Percentiles rank a stretch among this genome's conserved stretches.
Evolutionary conservation across 2,888 invertebrate species (phyloP).

Genomic region (Coleophora flavipennella): DNA sequence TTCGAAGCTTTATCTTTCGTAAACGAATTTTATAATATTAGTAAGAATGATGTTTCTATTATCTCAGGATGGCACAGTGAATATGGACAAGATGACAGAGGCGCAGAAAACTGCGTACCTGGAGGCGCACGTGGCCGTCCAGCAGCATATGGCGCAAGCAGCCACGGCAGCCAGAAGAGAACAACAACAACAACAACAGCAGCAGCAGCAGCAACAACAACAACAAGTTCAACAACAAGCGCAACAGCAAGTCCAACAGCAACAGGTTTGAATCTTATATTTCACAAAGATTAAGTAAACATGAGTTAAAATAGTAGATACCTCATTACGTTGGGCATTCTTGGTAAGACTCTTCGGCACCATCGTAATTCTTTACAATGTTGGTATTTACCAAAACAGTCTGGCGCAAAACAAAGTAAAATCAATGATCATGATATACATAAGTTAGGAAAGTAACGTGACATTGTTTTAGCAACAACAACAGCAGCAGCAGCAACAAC

Average conservation of each 20-base stretch:
- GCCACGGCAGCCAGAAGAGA: conserved; percentile 70
- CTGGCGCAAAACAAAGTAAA: too few species aligned
- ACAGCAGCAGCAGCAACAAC: conserved; percentile 42
- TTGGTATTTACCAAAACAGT: too few species aligned
- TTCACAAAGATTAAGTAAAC: conserved; percentile 18
- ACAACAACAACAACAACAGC: conserved; percentile 45
- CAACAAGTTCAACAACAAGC: conserved; percentile 60
- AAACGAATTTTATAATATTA: too few species aligned
- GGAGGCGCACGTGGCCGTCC: conserved; percentile 82
- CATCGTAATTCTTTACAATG: too few species aligned
- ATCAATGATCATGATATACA: too few species aligned
- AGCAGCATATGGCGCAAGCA: conserved; percentile 84
- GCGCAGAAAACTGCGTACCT: conserved; percentile 82
- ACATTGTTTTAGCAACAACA: conserved; percentile 38
- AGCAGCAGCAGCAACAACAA: conserved; percentile 51
- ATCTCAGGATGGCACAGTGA: conserved; percentile 75
- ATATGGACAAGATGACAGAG: conserved; percentile 84
- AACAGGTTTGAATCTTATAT: too few species aligned
- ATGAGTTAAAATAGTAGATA: too few species aligned
- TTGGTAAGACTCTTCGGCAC: too few species aligned
- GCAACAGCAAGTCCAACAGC: conserved; percentile 42
- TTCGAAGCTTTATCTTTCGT: too few species aligned
- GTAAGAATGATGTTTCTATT: background rate
- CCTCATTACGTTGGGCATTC: too few species aligned
- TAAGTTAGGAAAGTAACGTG: too few species aligned